A percentile compares a stretch with the other conserved stretches of the same genome.
Evolutionary conservation across 1,140 invertebrate species (phyloP).

Genomic region (Eulimnadia texana): DNA sequence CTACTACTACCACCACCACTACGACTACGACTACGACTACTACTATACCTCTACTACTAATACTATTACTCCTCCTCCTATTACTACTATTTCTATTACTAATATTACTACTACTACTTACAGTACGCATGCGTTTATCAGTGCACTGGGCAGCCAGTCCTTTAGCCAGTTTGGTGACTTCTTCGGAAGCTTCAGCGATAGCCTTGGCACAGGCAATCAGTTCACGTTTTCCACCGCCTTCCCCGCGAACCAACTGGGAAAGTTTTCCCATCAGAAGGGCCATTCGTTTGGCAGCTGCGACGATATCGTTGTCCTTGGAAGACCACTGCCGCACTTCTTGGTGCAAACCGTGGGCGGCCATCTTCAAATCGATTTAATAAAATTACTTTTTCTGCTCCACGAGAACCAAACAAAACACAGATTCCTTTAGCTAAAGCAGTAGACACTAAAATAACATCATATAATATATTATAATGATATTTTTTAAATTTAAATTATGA

Average conservation of each 20-base stretch:
- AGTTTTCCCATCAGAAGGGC: conserved; percentile 92
- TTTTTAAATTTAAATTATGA: too few relatives aligned
- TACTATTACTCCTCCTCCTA: too few relatives aligned
- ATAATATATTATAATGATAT: too few relatives aligned
- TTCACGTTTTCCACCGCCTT: conserved; percentile 90
- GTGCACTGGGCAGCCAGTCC: conserved; percentile 94
- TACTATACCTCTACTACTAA: too few relatives aligned
- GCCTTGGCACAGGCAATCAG: conserved; percentile 96
- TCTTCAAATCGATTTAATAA: conserved; percentile 37
- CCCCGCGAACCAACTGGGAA: conserved; percentile 81
- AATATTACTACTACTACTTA: conserved; percentile 31
- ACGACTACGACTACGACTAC: too few relatives aligned
- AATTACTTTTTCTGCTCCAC: not conserved
- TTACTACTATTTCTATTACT: not conserved
- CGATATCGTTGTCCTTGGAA: conserved; percentile 97
- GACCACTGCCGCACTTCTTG: conserved; percentile 97
- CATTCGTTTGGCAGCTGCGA: conserved; percentile 96
- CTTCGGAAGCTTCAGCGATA: conserved; percentile 94
- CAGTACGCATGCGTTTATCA: conserved; percentile 93
- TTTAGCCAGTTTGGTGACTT: conserved; percentile 92
- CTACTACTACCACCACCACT: too few relatives aligned
- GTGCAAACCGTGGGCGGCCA: conserved; percentile 94
- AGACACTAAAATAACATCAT: too few relatives aligned
- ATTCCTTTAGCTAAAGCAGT: too few relatives aligned
- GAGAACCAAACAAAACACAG: too few relatives aligned